phyloP scores from a whole-genome alignment of 2,797 vertebrate species.

The Antennarius maculatus region DNA sequence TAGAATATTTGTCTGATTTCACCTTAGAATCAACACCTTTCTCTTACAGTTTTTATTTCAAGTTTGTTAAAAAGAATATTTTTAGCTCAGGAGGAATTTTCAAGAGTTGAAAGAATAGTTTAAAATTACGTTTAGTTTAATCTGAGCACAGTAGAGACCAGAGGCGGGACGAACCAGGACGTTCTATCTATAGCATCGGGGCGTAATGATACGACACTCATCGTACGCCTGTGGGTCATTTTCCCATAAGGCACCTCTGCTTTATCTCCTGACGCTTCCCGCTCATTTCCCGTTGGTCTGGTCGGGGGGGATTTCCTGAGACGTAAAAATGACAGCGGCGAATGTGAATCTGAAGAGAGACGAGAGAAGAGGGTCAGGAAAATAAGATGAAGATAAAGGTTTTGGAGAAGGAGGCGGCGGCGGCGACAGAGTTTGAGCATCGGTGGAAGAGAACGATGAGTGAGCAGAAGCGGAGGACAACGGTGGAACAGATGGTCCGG shows the following conservation, averaged over 20 bases:
- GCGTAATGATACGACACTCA: not conserved
- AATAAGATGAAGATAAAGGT: not conserved
- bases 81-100: too few species aligned
- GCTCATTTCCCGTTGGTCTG: conserved; percentile 27
- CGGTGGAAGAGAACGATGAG: conserved; percentile 59
- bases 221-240: conserved; percentile 19
- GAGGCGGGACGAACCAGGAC: too few species aligned
- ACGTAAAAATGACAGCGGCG: not conserved
- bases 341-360: not conserved
- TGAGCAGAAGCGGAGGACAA: conserved; percentile 38
- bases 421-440: conserved; percentile 16
- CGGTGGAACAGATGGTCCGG: conserved; percentile 28
- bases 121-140: too few species aligned
- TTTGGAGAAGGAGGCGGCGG: not conserved
- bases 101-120: too few species aligned
- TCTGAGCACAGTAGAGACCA: too few species aligned
- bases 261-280: conserved; percentile 35
- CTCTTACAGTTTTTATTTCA: too few species aligned
- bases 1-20: too few species aligned
- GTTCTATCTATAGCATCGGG: not conserved
- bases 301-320: not conserved
- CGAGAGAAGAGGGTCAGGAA: conserved; percentile 1
- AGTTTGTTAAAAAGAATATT: too few species aligned
- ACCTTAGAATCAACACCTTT: too few species aligned
- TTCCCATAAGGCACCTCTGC: conserved; percentile 47